Conservation (phyloP, 2,113 vertebrate species). For the Alligator sinensis region DNA sequence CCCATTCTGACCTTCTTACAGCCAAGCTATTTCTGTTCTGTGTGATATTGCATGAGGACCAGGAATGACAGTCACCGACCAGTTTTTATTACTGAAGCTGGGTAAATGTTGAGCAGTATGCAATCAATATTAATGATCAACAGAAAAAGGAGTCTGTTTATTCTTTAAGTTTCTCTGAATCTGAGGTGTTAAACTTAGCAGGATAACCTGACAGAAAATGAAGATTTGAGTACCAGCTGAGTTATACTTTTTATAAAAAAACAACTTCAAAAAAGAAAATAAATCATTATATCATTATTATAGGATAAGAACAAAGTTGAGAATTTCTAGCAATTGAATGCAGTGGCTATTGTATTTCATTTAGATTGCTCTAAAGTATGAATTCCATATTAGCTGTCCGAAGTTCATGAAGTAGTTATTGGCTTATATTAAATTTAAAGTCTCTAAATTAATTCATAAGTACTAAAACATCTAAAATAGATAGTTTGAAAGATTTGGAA, state of each 20-base stretch:
- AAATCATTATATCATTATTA: not conserved
- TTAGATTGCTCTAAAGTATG: not conserved
- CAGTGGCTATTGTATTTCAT: not conserved
- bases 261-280: not conserved
- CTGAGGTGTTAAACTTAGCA: not conserved
- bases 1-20: not conserved
- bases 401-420: not conserved
- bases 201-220: not conserved
- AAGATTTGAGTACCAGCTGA: not conserved
- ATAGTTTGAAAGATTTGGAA: not conserved
- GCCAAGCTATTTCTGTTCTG: not conserved
- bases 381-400: constrained; percentile 2
- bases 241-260: not conserved
- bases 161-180: not conserved
- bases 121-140: not conserved
- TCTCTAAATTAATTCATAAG: not conserved
- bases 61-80: not conserved
- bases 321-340: not conserved
- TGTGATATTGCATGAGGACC: not conserved
- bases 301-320: not conserved
- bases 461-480: not conserved
- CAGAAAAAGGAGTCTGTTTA: not conserved
- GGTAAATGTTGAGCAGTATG: not conserved
- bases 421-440: constrained; percentile 7
- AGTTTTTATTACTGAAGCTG: not conserved